Evolutionary conservation across 2,888 invertebrate genomes (phyloP).

Genomic region (Drosophila macrothrix): DNA sequence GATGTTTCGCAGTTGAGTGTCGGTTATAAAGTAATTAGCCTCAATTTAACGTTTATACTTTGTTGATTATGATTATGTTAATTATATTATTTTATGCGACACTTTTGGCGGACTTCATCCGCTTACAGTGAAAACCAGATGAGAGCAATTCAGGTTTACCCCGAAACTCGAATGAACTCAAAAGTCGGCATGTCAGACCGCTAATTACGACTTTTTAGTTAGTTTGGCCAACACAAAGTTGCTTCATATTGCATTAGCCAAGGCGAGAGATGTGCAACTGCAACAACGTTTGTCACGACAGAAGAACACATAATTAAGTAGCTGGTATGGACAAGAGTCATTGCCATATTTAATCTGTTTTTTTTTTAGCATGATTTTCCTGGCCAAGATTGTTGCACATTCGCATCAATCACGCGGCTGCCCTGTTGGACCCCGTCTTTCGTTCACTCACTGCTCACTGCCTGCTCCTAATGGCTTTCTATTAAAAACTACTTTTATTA

Average conservation of each 20-base stretch:
- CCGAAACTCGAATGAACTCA: constrained; percentile 55
- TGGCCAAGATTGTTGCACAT: constrained; percentile 31
- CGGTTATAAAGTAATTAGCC: constrained; percentile 81
- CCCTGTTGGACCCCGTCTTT: constrained; percentile 59
- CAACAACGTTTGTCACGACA: constrained; percentile 4
- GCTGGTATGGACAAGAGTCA: not conserved
- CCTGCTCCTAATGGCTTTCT: constrained; percentile 62
- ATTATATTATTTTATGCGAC: constrained; percentile 79
- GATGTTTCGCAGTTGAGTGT: constrained; percentile 75
- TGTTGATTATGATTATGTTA: constrained; percentile 82
- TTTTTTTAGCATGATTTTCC: constrained; percentile 26
- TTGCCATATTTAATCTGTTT: constrained; percentile 16
- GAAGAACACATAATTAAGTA: constrained; percentile 6
- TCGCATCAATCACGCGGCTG: constrained; percentile 44
- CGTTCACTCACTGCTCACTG: constrained; percentile 35
- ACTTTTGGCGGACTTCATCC: constrained; percentile 65
- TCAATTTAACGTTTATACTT: constrained; percentile 81
- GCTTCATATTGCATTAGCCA: constrained; percentile 13
- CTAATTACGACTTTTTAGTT: constrained; percentile 26
- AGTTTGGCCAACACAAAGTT: constrained; percentile 10
- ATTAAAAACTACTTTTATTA: constrained; percentile 81
- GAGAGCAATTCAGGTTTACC: constrained; percentile 50
- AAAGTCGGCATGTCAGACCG: constrained; percentile 66
- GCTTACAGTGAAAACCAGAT: constrained; percentile 53
- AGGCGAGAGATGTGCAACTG: constrained; percentile 15